Evolutionary conservation across 2,113 vertebrate species (phyloP), one percentile per base, ranked within the genome.

Genomic region (Nycticebus coucang): DNA sequence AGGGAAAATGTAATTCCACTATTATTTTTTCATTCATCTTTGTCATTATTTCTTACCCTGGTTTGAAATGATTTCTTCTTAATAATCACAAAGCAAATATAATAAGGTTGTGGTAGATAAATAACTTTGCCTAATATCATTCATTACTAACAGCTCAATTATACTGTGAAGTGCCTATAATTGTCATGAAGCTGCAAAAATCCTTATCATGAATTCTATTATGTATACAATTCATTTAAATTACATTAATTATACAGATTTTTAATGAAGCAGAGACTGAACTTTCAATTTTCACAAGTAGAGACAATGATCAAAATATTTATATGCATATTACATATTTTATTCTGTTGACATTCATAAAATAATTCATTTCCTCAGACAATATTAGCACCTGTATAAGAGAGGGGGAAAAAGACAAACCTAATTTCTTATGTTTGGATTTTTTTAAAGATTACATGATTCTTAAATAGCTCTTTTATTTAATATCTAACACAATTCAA

Each of bases 221-320:
- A 95, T 85, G 53, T 95, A 93, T 95, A 96, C 24, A 95, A 96
- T 94, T 95, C 50, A 95, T 87, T 97, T 97, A 98, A 89, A 97
- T 97, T 96, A 87, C 86, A 96, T 97, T 97, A 97, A 96, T 97
- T 97, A 97, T 97, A 95, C 88, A 94, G 69, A 96, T 84, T 91
- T 95, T 93, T 91, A 97, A 87, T 94, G 94, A 97, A 97, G 88
- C 75, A 91, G 59, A 87, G 37, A 90, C 60, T 89, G 21, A 89
- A 83, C 55, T 91, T 96, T 93, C 50, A 93, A 79, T 97, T 95
- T 97, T 96, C 85, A 94, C 72, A 96, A 84, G n/a, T 81, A 89
- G 74, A 97, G 60, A 91, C 77, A 97, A 95, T 95, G 91, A 97
- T 95, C 96, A 98, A 97, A 97, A 97, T 97, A 97, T 98, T 97